These are phyloP conservation scores for Nebria brevicollis DNA, from an alignment of 2,888 invertebrate species.

Conservation along the genomic window DNA sequence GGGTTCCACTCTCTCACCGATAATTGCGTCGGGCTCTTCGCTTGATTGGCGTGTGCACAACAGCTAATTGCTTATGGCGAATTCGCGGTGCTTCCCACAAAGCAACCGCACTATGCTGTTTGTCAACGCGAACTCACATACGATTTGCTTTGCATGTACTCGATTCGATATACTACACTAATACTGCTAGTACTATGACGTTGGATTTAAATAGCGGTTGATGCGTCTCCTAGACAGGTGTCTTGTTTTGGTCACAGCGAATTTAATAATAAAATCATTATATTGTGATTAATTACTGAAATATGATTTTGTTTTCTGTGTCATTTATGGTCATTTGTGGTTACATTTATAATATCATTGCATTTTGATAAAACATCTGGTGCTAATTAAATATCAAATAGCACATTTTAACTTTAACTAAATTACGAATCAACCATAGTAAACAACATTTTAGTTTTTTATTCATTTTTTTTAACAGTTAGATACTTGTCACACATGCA, in stretches of 20 bases:
- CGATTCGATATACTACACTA: neutral
- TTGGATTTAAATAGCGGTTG: neutral
- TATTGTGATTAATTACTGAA: neutral
- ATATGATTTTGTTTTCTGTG: neutral
- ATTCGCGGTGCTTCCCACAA: constrained; percentile 16
- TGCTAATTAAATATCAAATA: neutral
- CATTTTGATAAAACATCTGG: neutral
- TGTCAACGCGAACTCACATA: constrained; percentile 8
- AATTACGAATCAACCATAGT: neutral
- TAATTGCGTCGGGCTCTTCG: constrained; percentile 18
- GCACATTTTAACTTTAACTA: neutral
- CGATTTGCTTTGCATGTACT: neutral
- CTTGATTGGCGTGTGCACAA: constrained; percentile 17
- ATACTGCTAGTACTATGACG: neutral
- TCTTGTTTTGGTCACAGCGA: neutral
- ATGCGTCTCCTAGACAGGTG: neutral
- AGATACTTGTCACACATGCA: neutral
- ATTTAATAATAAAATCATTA: neutral
- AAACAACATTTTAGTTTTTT: neutral
- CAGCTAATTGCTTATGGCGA: constrained; percentile 15
- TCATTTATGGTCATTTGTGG: neutral
- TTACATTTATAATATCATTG: neutral
- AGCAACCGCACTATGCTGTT: constrained; percentile 9
- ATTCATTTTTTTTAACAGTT: neutral
- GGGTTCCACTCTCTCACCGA: constrained; percentile 11